These are phyloP conservation scores for Idris sp. DNA, from an alignment of 1,140 invertebrate genomes.

Conservation along the genomic window DNA sequence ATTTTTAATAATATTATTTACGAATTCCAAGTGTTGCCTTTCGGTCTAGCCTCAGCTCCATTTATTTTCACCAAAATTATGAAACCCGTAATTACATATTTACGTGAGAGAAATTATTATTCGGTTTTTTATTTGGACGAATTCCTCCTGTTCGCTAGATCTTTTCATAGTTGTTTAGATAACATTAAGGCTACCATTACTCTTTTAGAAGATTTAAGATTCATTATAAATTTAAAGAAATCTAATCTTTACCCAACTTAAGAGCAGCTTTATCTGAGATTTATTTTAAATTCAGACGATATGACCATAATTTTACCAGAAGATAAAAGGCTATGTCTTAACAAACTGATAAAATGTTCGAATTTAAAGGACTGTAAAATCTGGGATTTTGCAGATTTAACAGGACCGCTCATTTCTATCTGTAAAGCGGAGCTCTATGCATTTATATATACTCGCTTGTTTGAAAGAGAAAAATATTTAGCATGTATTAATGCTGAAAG, in stretches of 20 bases:
- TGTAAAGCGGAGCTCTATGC: slow-evolving; percentile 17
- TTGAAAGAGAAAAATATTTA: slow-evolving; percentile 22
- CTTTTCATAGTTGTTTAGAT: slow-evolving; percentile 1
- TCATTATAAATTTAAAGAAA: slow-evolving; percentile 50
- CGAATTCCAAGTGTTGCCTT: slow-evolving; percentile 7
- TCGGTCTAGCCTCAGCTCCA: slow-evolving; percentile 13
- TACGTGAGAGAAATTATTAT: slow-evolving; percentile 2
- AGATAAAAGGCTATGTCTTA: slow-evolving; percentile 7
- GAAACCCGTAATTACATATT: slow-evolving; percentile 5
- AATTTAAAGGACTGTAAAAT: slow-evolving; percentile 6
- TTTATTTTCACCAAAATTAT: slow-evolving; percentile 18
- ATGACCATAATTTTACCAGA: slow-evolving; percentile 23
- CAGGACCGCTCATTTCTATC: not conserved
- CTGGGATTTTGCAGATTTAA: slow-evolving; percentile 21
- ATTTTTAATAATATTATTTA: not conserved
- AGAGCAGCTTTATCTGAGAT: slow-evolving; percentile 7
- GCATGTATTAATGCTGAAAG: slow-evolving; percentile 1
- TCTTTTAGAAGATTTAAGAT: slow-evolving; percentile 16
- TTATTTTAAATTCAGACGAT: slow-evolving; percentile 21
- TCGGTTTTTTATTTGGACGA: slow-evolving; percentile 31
- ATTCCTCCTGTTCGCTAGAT: slow-evolving; percentile 14
- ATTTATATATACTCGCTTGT: not conserved
- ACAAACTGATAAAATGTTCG: not conserved
- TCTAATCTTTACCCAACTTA: slow-evolving; percentile 26
- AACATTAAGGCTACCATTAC: slow-evolving; percentile 13